These are phyloP conservation scores for Dilophus febrilis DNA, from an alignment of 2,888 invertebrate genomes.

Conservation along the genomic window DNA sequence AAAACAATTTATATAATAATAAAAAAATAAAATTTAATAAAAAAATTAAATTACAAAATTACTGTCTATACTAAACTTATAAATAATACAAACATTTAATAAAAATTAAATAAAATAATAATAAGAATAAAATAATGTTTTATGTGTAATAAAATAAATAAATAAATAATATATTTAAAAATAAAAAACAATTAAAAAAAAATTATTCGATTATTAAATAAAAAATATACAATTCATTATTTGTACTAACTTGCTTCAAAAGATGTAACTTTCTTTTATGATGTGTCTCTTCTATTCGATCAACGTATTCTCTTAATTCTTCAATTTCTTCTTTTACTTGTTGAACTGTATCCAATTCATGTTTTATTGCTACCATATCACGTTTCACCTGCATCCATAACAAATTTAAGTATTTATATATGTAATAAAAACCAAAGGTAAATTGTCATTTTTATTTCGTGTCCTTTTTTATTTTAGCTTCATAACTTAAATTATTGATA, in stretches of 20 bases:
- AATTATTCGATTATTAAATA: no score
- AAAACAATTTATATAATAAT: not conserved
- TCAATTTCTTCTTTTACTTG: constrained; percentile 91
- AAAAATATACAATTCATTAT: not conserved
- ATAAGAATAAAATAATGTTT: no score
- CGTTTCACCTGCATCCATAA: constrained; percentile 59
- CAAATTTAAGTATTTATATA: not conserved
- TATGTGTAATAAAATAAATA: not conserved
- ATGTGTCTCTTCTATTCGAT: constrained; percentile 79
- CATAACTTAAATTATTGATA: no score
- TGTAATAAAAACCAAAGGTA: not conserved
- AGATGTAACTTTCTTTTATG: constrained; percentile 78
- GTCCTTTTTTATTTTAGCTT: not conserved
- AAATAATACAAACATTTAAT: constrained; percentile 3
- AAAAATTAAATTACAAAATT: constrained; percentile 6
- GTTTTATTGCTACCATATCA: constrained; percentile 90
- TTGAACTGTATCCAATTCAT: constrained; percentile 84
- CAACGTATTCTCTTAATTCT: constrained; percentile 80
- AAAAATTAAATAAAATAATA: not conserved
- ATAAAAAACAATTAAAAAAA: not conserved
- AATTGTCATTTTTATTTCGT: not conserved
- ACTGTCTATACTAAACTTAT: constrained; percentile 4
- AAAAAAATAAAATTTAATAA: constrained; percentile 1
- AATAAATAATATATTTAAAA: no score
- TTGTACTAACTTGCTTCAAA: constrained; percentile 64